Evolutionary conservation across 2,888 invertebrate species (phyloP).

Genomic region (Corythucha ciliata): DNA sequence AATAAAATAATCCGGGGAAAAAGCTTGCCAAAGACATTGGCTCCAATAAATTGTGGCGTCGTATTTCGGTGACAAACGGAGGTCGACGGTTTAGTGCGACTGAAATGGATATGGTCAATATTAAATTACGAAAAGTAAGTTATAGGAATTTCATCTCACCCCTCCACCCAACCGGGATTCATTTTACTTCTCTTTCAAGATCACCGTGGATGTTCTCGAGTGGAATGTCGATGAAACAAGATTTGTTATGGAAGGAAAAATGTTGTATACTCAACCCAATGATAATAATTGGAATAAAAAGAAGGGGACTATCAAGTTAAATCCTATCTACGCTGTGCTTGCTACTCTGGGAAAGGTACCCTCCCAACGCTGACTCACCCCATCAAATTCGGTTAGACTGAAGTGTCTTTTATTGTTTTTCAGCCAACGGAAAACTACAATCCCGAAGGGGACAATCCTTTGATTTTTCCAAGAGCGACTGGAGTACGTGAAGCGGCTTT

Average conservation of each 20-base stretch:
- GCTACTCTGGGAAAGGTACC: slow-evolving; percentile 89
- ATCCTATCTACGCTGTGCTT: slow-evolving; percentile 78
- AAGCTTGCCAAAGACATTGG: slow-evolving; percentile 70
- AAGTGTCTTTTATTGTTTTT: slow-evolving; percentile 33
- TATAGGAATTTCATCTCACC: too few species aligned
- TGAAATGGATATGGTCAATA: slow-evolving; percentile 83
- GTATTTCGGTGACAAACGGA: slow-evolving; percentile 66
- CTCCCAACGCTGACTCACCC: too few species aligned
- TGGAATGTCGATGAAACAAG: slow-evolving; percentile 91
- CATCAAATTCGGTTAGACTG: neutral
- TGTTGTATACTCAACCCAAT: slow-evolving; percentile 78
- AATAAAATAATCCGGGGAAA: too few species aligned
- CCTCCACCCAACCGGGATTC: too few species aligned
- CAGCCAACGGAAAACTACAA: slow-evolving; percentile 64
- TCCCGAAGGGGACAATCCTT: slow-evolving; percentile 51
- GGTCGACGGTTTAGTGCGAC: slow-evolving; percentile 42
- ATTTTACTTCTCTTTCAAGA: slow-evolving; percentile 48
- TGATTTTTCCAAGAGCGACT: slow-evolving; percentile 59
- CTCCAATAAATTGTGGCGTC: slow-evolving; percentile 77
- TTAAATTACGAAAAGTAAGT: slow-evolving; percentile 67
- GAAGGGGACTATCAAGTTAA: slow-evolving; percentile 77
- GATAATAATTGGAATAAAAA: slow-evolving; percentile 80
- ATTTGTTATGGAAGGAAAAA: slow-evolving; percentile 81
- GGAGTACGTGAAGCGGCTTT: slow-evolving; percentile 72
- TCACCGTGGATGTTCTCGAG: slow-evolving; percentile 85